Evolutionary conservation across 2,888 invertebrate genomes (phyloP).

Genomic region (Andrena fulva): DNA sequence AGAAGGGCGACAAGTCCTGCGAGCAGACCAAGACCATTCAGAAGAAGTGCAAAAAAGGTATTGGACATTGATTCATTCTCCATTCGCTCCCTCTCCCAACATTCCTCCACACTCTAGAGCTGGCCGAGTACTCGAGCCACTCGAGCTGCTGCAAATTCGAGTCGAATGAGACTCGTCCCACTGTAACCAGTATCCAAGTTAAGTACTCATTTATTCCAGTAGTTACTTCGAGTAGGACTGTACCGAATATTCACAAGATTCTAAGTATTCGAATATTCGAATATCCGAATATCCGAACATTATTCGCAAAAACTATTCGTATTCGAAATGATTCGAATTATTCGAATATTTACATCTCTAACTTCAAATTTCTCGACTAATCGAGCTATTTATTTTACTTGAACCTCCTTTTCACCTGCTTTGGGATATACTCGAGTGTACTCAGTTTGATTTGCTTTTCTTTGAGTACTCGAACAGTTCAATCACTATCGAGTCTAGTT

Average conservation of each 20-base stretch:
- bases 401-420: too few relatives aligned
- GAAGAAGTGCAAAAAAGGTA: slow-evolving; percentile 97
- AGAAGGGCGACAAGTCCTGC: slow-evolving; percentile 93
- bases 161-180: neutral
- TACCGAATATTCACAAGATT: too few relatives aligned
- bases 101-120: neutral
- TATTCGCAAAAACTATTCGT: too few relatives aligned
- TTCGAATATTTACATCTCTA: too few relatives aligned
- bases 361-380: too few relatives aligned
- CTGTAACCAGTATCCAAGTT: too few relatives aligned
- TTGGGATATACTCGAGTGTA: too few relatives aligned
- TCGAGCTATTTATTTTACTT: too few relatives aligned
- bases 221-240: neutral
- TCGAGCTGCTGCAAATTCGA: neutral
- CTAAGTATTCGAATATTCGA: too few relatives aligned
- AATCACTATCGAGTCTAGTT: neutral
- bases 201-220: neutral
- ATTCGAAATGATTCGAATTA: too few relatives aligned
- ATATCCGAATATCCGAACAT: too few relatives aligned
- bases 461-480: neutral
- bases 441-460: neutral
- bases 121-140: neutral
- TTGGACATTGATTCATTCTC: neutral
- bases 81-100: neutral
- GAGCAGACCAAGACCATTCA: slow-evolving; percentile 94